Evolutionary conservation across 2,888 invertebrate genomes (phyloP), one percentile per base, ranked within the genome.

Genomic region (Diloba caeruleocephala): DNA sequence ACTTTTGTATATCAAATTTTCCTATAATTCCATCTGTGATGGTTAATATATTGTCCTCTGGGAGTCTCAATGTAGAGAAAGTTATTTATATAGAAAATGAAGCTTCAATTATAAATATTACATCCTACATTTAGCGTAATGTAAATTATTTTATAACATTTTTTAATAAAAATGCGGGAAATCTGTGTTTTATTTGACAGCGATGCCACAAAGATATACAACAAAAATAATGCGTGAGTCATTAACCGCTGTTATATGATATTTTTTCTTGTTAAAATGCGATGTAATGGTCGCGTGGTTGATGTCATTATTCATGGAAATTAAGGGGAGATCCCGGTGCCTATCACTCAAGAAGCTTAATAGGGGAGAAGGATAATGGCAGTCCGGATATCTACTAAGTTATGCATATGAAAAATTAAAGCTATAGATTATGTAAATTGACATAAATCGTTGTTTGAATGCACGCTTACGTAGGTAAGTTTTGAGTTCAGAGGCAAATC

Each of bases 111-210:
- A 43, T 34, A 52, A 43, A 26, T 52, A 46, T 48, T 36, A 52
- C 33, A 29, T 56, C 63, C 54, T 41, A 42, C 23, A 41, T 52
- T 15, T 53, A 58, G 55, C 19, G 25, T 36, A 58, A 68, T 63
- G 50, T 67, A 64, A 72, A 58, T 67, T 69, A 68, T 87, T 84
- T 82, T 82, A 79, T 82, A 78, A 58, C 44, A 66, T 79, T 85
- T 71, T 84, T 81, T 61, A 90, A 88, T 89, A 89, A 90, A 90
- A 76, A 67, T 71, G 75, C 74, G 73, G 41, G 63, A 78, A 85
- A 84, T 82, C 75, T 78, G 84, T 76, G 84, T 90, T 90, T 90
- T 73, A 90, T 89, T 90, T 81, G 34, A 63, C 70, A 66, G 61
- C 43, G 46, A 41, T 39, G 39, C 44, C 42, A 63, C 48, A 60